Evolutionary conservation across 1,140 invertebrate genomes (phyloP), one percentile per base, ranked within the genome.

Genomic region (Maconellicoccus hirsutus): DNA sequence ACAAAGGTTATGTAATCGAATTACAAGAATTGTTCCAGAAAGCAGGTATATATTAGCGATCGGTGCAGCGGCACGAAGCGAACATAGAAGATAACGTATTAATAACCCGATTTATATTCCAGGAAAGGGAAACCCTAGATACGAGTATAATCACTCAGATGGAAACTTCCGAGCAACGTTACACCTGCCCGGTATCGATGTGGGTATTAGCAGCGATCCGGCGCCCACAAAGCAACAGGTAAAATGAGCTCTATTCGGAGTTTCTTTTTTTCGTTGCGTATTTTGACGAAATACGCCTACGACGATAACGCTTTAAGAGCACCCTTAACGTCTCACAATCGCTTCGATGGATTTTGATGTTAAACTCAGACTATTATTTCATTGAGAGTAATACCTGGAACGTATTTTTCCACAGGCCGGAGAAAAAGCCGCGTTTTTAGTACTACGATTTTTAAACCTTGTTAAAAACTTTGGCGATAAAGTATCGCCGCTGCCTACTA

Each of bases 351-450:
- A 52, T 52, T n/a, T 52, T 52, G 42, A 52, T 52, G 42, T 16
- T 52, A 16, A 19, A 52, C 6, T 52, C 2, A 52, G n/a, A 4
- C 42, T 52, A 19, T 52, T 8, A 52, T 52, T 52, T 16, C 6
- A 52, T 33, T 3, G n/a, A n/a, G 3, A 52, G n/a, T 52, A 52
- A 52, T 16, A 52, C n/a, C 42, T 52, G 6, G 42, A 52, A 4
- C 42, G 42, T 52, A 52, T 52, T 52, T 52, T 52, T 52, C n/a
- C 42, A 52, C 42, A 52, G 42, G 42, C 42, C 42, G 42, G 42
- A 52, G 42, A 52, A 52, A 52, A 52, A 52, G 42, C 42, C 42
- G 42, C 42, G 4, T 52, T 52, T 52, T 16, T 52, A 52, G 42
- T 52, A 3, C 42, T 52, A 52, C 42, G n/a, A 52, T 52, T 52